Evolutionary conservation across 1,140 invertebrate species (phyloP), one percentile per base, ranked within the genome.

Genomic region (Hermatobates lingyangjiaoensis): DNA sequence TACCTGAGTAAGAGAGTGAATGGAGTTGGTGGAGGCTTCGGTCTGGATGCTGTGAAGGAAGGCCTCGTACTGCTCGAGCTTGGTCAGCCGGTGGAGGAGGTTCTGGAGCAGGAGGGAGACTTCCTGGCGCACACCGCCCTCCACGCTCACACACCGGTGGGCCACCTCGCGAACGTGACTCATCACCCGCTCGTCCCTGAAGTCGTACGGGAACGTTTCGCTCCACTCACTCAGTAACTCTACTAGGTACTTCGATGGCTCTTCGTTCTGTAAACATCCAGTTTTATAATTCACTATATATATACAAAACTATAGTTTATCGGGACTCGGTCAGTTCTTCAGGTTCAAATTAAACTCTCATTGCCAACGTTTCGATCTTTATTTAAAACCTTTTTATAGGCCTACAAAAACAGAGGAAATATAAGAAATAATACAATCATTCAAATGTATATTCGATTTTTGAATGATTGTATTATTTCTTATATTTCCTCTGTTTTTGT

Each of bases 201-300:
- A 96, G 68, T 97, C 91, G 66, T 95, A 94, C 1, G 91, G 89
- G 66, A 95, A 94, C 57, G 84, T 87, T 62, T 88, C 84, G 44
- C 86, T 90, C 92, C 92, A 96, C 67, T 94, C 87, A 40, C 79
- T 81, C 27, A 92, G 68, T 30, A 92, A 70, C 0, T 38, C 28
- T 7, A 55, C 30, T 21, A 55, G 44, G 21, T 51, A 50, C 14
- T 30, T 15, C 23, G 30, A 20, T 3, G 54, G 54, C 44, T 45
- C 50, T 25, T 48, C 54, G 5, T 21, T 40, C 54, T 55, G 50
- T 21, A 51, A 44, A 38, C n/a, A 20, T 44, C 15, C 25, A 51
- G 28, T 3, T 48, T 20, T 12, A 18, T 18, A 18, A 34, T 34
- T 34, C 10, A 34, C 10, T 12, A 12, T 34, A 18, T 34, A 12